Evolutionary conservation across 1,140 invertebrate genomes (phyloP), one percentile per base, ranked within the genome.

Genomic region (Caenorhabditis briggsae): DNA sequence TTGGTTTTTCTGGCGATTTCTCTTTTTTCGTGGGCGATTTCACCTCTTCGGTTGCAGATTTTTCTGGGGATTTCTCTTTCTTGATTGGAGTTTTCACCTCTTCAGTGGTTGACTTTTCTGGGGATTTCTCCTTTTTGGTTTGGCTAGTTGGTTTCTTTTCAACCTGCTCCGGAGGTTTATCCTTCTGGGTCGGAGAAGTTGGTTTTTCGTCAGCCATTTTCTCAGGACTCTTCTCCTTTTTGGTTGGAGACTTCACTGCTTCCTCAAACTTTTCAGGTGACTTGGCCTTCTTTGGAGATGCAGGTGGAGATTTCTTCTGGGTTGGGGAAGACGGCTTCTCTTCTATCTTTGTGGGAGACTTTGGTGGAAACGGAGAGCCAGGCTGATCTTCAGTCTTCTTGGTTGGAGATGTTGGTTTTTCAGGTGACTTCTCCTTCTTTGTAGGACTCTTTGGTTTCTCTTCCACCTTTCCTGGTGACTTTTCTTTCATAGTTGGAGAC

Each of bases 151-250:
- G 20, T 16, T 84, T 20, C 50, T 56, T 16, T 5, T 8, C 58
- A 25, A 59, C 5, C 14, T 59, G 46, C 18, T 84, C 56, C 6
- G 55, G 83, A 12, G 56, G 25, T 33, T 65, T 83, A 20, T 88
- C 78, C 12, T 82, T n/a, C 61, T 89, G 50, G 2, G 85, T 58
- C 64, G 53, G 43, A 33, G 65, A 55, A 25, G 82, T 84, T 65
- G 82, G 82, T 23, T 88, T 50, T 48, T 87, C 82, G 11, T 83
- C 86, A 55, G 82, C 53, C 25, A 18, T 46, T 83, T 43, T n/a
- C n/a, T n/a, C n/a, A n/a, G n/a, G n/a, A n/a, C n/a, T n/a, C n/a
- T n/a, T 83, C 23, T 83, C 55, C n/a, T 59, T 83, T 20, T 83
- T 83, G 9, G 25, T 18, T 43, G 82, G 50, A 41, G 43, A 46